Evolutionary conservation across 2,888 invertebrate genomes (phyloP).

Genomic region (Clunio marinus): DNA sequence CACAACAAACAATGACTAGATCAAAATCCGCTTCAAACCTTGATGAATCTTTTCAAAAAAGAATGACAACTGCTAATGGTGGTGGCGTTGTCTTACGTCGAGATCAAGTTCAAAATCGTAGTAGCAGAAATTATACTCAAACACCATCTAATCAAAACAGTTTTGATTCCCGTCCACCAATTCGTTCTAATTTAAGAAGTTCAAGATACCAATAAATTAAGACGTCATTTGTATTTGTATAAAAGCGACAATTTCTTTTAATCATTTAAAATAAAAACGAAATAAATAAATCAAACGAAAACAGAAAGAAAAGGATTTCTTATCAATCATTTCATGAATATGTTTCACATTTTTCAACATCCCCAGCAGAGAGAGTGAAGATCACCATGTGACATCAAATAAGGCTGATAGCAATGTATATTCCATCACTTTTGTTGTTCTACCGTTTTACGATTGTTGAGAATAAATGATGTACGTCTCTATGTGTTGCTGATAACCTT

Average conservation of each 20-base stretch:
- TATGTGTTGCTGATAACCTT: background rate
- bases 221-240: no score
- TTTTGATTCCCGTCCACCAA: slow-evolving; percentile 40
- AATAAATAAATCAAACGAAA: background rate
- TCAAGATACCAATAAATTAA: slow-evolving; percentile 41
- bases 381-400: background rate
- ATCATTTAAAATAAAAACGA: background rate
- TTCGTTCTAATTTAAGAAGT: slow-evolving; percentile 41
- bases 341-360: background rate
- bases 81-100: background rate
- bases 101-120: slow-evolving; percentile 1
- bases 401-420: background rate
- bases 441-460: no score
- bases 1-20: background rate
- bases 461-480: no score
- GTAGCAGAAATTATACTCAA: slow-evolving; percentile 46
- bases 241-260: no score
- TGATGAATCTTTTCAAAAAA: slow-evolving; percentile 2
- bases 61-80: slow-evolving; percentile 1
- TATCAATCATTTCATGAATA: background rate
- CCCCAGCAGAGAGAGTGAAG: slow-evolving; percentile 23
- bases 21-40: slow-evolving; percentile 8
- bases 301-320: background rate
- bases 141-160: slow-evolving; percentile 44
- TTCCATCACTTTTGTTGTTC: background rate